A percentile compares a stretch with the other conserved stretches of the same genome.
These are phyloP conservation scores for Apteryx owenii DNA, from an alignment of 2,113 vertebrate species.

Conservation along the genomic window DNA sequence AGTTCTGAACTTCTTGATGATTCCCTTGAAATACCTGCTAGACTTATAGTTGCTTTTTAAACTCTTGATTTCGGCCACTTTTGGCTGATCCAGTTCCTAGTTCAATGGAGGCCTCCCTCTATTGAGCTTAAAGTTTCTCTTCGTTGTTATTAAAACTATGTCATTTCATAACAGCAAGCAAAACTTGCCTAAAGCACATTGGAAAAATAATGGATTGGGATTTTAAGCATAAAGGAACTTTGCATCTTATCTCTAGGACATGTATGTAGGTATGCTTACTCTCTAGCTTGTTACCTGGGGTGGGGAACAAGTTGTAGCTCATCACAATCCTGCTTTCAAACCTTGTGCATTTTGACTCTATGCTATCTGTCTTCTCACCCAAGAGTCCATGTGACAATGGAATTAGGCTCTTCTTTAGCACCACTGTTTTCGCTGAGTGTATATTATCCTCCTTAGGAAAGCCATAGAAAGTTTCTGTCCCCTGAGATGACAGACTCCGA, in stretches of 20 bases:
- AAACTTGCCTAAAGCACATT: neutral
- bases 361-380: neutral
- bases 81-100: neutral
- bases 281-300: neutral
- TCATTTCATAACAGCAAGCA: neutral
- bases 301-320: accelerated
- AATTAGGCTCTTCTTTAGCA: neutral
- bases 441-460: neutral
- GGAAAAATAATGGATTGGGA: neutral
- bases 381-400: neutral
- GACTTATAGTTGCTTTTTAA: neutral
- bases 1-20: neutral
- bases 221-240: neutral
- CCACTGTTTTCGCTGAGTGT: neutral
- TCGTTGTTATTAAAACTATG: neutral
- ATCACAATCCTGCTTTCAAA: neutral
- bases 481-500: neutral
- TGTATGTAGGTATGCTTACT: neutral
- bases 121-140: neutral
- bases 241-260: neutral
- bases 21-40: neutral
- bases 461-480: neutral
- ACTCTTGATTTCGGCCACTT: neutral
- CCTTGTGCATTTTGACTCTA: neutral
- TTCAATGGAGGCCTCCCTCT: neutral